Evolutionary conservation across 2,113 vertebrate genomes (phyloP), one percentile per base, ranked within the genome.

Genomic region (Microtus montanus): DNA sequence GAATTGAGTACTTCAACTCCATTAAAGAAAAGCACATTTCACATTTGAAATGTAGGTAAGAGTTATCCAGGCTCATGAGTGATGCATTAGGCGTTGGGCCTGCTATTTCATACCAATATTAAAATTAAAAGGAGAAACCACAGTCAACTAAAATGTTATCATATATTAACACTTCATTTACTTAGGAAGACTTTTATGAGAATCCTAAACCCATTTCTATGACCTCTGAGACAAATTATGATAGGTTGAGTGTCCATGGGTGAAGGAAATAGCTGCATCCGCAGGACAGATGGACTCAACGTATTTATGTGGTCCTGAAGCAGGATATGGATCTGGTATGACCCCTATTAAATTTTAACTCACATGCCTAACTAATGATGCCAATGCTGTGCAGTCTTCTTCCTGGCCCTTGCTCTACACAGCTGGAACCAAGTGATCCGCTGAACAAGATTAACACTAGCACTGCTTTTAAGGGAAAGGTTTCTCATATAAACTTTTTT

Each of bases 171-270:
- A 44, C 6, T 89, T 10, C 11, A 41, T 61, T 75, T 74, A 54
- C 64, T 88, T 78, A 94, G 63, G 33, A 91, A 90, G 63, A 58
- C 22, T 78, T 92, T 83, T 63, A 71, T 83, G 28, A 96, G 38
- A 86, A 75, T 15, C 71, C 20, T 9, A 74, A 92, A 64, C 4
- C 68, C 58, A 91, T 91, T 38, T 91, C 19, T 68, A 61, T 11
- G 22, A 73, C 11, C 9, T 26, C 41, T 77, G 15, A 52, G 85
- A 38, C 94, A 30, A 90, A 33, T 77, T 86, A 38, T 66, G 79
- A 89, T 66, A 52, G 70, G 14, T 3, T 61, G 35, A 71, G n/a
- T 28, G 92, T 94, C 66, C 84, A 33, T 49, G 33, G 90, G 61
- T 80, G 58, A 89, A 70, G 28, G 68, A 80, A 91, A 86, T 8